These are phyloP conservation scores for Aphis craccivora DNA, from an alignment of 1,140 invertebrate genomes.

Conservation along the genomic window DNA sequence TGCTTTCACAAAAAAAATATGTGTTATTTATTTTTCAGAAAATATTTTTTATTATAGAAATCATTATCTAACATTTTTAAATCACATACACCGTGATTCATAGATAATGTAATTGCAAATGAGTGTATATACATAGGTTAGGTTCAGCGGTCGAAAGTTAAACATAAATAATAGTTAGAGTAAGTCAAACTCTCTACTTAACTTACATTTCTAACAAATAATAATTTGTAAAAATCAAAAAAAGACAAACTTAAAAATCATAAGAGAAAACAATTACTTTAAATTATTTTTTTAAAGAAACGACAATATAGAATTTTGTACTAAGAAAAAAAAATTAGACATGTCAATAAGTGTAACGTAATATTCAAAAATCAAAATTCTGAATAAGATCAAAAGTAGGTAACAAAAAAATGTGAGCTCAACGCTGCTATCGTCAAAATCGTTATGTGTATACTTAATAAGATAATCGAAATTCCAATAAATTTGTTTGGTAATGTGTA, in stretches of 20 bases:
- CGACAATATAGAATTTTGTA: no score
- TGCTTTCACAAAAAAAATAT: not conserved
- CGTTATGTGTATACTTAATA: not conserved
- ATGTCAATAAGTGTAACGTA: no score
- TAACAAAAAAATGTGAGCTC: not conserved
- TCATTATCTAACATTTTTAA: not conserved
- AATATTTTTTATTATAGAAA: not conserved
- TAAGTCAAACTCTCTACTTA: not conserved
- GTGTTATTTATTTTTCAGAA: not conserved
- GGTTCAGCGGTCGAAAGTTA: not conserved
- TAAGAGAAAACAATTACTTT: not conserved
- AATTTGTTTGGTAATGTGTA: not conserved
- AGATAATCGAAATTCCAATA: not conserved
- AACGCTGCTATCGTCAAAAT: not conserved
- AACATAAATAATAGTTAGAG: not conserved
- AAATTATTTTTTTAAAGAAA: not conserved
- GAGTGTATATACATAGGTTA: no score
- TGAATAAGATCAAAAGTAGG: not conserved
- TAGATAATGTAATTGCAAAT: not conserved
- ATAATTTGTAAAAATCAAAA: not conserved
- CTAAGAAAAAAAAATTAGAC: no score
- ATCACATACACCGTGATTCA: not conserved
- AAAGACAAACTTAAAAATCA: not conserved
- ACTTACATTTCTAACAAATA: conserved; percentile 11
- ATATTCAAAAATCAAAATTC: not conserved